Percentiles rank a stretch among this genome's conserved stretches.
Conservation (phyloP, 2,797 vertebrate species). For the Poecile montanus region DNA sequence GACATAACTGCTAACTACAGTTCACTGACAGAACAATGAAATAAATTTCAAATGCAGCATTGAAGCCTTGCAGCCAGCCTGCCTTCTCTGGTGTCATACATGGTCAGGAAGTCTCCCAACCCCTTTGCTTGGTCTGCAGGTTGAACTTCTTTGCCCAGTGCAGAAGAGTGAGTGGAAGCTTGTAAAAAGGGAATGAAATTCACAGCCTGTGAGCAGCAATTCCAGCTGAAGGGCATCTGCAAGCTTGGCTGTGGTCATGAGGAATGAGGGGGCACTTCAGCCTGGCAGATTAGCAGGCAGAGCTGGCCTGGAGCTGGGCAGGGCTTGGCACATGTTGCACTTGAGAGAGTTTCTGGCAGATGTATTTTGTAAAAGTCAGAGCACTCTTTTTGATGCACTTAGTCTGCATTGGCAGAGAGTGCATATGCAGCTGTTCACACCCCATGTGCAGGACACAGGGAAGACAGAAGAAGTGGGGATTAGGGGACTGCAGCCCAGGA, state of each 20-base stretch:
- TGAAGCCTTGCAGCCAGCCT: background rate
- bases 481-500: background rate
- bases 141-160: background rate
- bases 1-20: background rate
- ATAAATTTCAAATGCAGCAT: background rate
- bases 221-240: background rate
- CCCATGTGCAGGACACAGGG: background rate
- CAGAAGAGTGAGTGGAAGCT: background rate
- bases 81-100: background rate
- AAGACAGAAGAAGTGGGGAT: background rate
- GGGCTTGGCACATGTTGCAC: slow-evolving; percentile 33
- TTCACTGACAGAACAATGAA: background rate
- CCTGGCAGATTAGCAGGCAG: slow-evolving; percentile 28
- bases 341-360: slow-evolving; percentile 24
- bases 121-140: background rate
- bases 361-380: slow-evolving; percentile 39
- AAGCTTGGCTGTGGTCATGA: slow-evolving; percentile 2
- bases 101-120: background rate
- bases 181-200: background rate
- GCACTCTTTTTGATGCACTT: slow-evolving; percentile 31
- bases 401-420: slow-evolving; percentile 18
- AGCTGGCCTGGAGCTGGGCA: slow-evolving; percentile 15
- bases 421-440: slow-evolving; percentile 31
- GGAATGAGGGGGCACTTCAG: slow-evolving; percentile 46
- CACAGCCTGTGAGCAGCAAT: background rate